These are phyloP conservation scores for Trachelus troglodyta DNA, from an alignment of 2,888 invertebrate genomes.

Conservation along the genomic window DNA sequence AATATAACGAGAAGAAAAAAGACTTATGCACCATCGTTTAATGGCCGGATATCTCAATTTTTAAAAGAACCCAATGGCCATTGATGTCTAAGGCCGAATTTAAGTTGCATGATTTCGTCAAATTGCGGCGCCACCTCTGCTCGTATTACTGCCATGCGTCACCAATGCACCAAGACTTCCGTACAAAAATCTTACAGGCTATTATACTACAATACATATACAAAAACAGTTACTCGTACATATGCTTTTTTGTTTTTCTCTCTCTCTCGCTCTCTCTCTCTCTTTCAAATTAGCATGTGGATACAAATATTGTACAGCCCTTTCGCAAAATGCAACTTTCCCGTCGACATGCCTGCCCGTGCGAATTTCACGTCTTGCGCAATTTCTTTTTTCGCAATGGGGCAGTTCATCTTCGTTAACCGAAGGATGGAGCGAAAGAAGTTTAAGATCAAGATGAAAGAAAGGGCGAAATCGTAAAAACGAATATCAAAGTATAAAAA, in stretches of 20 bases:
- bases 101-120: no score
- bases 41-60: no score
- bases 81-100: slow-evolving; percentile 22
- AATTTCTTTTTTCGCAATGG: no score
- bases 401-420: no score
- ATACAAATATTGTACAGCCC: slow-evolving; percentile 6
- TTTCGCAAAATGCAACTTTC: no score
- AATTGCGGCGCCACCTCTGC: no score
- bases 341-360: no score
- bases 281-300: background rate
- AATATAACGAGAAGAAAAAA: no score
- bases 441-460: background rate
- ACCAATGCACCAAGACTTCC: slow-evolving; percentile 19
- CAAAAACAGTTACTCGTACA: slow-evolving; percentile 40
- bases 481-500: no score
- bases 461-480: background rate
- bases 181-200: slow-evolving; percentile 53
- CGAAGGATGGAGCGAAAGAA: background rate
- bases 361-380: no score
- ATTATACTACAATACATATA: slow-evolving; percentile 63
- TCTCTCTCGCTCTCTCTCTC: background rate
- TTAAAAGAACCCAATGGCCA: slow-evolving; percentile 5
- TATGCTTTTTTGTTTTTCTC: background rate
- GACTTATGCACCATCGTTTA: no score
- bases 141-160: no score